These are phyloP conservation scores for Aleadryas rufinucha DNA, from an alignment of 2,113 vertebrate genomes.

Conservation along the genomic window DNA sequence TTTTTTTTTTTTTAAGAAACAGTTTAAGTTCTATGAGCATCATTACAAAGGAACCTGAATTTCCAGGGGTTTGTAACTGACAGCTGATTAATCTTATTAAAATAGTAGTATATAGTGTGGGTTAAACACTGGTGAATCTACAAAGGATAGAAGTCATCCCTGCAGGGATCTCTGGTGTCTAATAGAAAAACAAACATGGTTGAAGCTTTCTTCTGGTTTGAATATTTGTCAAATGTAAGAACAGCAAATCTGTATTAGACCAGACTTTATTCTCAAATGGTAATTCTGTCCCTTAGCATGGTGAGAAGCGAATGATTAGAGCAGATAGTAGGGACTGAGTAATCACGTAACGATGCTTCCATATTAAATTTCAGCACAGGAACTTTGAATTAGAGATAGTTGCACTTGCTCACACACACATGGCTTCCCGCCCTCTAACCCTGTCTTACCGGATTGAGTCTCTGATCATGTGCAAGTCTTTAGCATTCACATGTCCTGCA, in stretches of 20 bases:
- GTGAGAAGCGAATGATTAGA: neutral
- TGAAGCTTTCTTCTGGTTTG: neutral
- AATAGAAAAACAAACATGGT: neutral
- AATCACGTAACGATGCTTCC: neutral
- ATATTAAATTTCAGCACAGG: neutral
- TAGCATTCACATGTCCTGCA: neutral
- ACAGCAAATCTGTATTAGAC: neutral
- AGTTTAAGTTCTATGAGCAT: neutral
- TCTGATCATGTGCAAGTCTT: rapidly evolving
- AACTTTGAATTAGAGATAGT: neutral
- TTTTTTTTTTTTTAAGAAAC: neutral
- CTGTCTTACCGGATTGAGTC: neutral
- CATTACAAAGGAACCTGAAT: neutral
- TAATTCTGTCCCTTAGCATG: neutral
- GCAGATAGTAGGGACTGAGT: neutral
- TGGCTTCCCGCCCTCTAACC: neutral
- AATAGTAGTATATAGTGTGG: neutral
- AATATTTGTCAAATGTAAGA: neutral
- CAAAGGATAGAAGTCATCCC: neutral
- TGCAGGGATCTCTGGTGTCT: neutral
- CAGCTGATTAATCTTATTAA: neutral
- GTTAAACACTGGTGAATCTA: neutral
- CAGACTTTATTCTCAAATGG: neutral
- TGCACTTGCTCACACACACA: neutral
- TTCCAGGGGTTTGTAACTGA: neutral